Percentiles rank a stretch among this genome's conserved stretches.
phyloP scores from a whole-genome alignment of 2,888 invertebrate species.

The Dendrolimus houi region DNA sequence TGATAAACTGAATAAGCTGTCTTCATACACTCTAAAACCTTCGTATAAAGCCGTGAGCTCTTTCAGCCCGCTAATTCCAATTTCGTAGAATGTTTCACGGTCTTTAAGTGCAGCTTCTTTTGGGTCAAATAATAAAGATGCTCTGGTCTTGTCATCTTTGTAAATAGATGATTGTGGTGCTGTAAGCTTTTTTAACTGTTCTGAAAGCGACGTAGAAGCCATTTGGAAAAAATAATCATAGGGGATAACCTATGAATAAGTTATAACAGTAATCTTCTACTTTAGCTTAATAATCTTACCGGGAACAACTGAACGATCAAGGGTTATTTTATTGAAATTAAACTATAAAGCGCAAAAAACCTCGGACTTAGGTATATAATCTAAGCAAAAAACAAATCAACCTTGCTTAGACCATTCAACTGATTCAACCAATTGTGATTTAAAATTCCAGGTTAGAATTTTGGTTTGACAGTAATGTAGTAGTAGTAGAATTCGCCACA shows the following conservation, averaged over 20 bases:
- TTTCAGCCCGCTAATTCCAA: slow-evolving; percentile 90
- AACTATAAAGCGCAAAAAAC: too few species aligned
- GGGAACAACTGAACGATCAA: too few species aligned
- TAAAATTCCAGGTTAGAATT: too few species aligned
- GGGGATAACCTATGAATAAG: not conserved
- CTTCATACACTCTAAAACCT: slow-evolving; percentile 83
- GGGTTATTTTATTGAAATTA: too few species aligned
- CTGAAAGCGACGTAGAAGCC: slow-evolving; percentile 82
- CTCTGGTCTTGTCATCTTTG: slow-evolving; percentile 80
- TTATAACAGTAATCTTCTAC: too few species aligned
- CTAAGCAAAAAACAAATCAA: too few species aligned
- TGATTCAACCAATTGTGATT: too few species aligned
- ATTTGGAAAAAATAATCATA: slow-evolving; percentile 17
- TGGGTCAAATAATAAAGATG: slow-evolving; percentile 92
- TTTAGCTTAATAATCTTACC: too few species aligned
- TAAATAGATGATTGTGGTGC: slow-evolving; percentile 85
- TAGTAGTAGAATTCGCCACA: too few species aligned
- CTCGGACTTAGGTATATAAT: too few species aligned
- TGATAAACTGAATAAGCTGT: slow-evolving; percentile 84
- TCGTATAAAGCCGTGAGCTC: slow-evolving; percentile 86
- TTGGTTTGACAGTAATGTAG: too few species aligned
- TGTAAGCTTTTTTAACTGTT: slow-evolving; percentile 85
- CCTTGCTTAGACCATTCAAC: too few species aligned
- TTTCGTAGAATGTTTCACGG: slow-evolving; percentile 88
- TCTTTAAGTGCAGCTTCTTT: slow-evolving; percentile 93